Evolutionary conservation across 2,888 invertebrate genomes (phyloP), one percentile per base, ranked within the genome.

Genomic region (Polydrusus cervinus): DNA sequence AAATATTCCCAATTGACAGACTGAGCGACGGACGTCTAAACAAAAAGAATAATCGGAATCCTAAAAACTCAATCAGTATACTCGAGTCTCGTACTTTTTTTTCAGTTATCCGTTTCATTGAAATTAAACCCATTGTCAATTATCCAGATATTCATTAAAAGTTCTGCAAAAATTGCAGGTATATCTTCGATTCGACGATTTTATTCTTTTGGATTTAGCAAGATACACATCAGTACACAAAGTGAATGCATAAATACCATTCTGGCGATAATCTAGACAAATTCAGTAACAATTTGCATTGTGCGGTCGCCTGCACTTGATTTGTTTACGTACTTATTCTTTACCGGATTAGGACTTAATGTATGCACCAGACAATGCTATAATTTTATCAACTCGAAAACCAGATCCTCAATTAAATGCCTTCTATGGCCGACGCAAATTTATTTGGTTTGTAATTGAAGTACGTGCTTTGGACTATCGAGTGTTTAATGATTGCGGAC

Each of bases 251-350:
- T 77, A 75, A 73, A 74, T 71, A 64, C 18, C 47, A 34, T 40
- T 30, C 62, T 53, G 80, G 81, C 84, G 86, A 86, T 87, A 87
- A 87, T 87, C 86, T 86, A 85, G 86, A 87, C 87, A 87, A 87
- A 87, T 87, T 87, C 86, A 83, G 84, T 84, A 71, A 86, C 87
- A 86, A 87, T 87, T 86, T 86, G 86, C 87, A 86, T 87, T 86
- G 86, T 87, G 85, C 85, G 85, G 85, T 85, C 85, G 85, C 81
- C 83, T 84, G 83, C 83, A 75, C 83, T 84, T 86, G 86, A 86
- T 86, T 86, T 86, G 86, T 86, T 85, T 85, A 85, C 85, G 82
- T 84, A 84, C 83, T 83, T 75, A 73, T 61, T 73, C 69, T 83
- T 85, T 83, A 83, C 84, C 85, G 84, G 86, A 86, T 86, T 86